Evolutionary conservation across 1,140 invertebrate species (phyloP).

Genomic region (Drosophila pectinifera): DNA sequence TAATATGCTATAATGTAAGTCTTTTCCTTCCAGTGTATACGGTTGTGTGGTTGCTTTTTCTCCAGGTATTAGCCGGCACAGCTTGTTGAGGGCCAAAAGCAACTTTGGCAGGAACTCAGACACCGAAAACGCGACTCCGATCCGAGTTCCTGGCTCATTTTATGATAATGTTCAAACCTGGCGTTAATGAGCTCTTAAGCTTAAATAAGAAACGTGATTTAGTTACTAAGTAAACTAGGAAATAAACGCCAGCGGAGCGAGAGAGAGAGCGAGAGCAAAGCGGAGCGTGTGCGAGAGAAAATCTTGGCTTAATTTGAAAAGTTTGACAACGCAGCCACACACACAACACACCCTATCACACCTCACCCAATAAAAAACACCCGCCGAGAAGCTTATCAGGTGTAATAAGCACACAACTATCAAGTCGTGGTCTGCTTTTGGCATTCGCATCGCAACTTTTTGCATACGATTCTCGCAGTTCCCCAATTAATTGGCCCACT

Average conservation of each 20-base stretch:
- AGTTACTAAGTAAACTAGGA: conserved; percentile 81
- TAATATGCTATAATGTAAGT: too few relatives aligned
- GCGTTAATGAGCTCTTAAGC: conserved; percentile 83
- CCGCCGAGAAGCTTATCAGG: conserved; percentile 43
- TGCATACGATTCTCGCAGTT: conserved; percentile 60
- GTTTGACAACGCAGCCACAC: conserved; percentile 58
- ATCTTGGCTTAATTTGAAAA: conserved; percentile 83
- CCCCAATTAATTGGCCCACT: conserved; percentile 69
- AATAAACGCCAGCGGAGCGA: conserved; percentile 44
- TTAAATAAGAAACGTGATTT: conserved; percentile 84
- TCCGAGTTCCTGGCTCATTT: conserved; percentile 62
- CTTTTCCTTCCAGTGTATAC: conserved; percentile 7
- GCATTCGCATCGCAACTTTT: conserved; percentile 55
- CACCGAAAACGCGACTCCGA: conserved; percentile 49
- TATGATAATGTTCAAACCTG: conserved; percentile 81
- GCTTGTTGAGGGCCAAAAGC: conserved; percentile 40
- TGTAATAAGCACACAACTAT: conserved; percentile 53
- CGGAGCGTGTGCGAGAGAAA: conserved; percentile 36
- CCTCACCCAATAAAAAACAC: conserved; percentile 24
- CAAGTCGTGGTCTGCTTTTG: conserved; percentile 36
- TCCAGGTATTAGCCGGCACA: conserved; percentile 34
- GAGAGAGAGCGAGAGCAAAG: conserved; percentile 4
- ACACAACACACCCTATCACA: conserved; percentile 22
- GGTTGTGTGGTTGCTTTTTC: conserved; percentile 21
- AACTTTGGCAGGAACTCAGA: conserved; percentile 47